phyloP scores from a whole-genome alignment of 2,888 invertebrate genomes.

The Parochlus steinenii region DNA sequence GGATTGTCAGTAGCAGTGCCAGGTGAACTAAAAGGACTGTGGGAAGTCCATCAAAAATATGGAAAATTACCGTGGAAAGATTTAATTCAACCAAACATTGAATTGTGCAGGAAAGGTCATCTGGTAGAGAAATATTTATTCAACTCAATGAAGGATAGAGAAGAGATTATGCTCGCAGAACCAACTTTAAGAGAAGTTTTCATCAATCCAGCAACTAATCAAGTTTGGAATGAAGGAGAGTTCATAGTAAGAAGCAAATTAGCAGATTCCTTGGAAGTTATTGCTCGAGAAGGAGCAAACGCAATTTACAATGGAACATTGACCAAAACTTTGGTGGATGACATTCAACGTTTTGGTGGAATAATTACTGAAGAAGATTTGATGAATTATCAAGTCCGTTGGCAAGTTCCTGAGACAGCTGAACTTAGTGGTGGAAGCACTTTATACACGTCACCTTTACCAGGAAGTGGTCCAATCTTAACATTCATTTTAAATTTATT shows the following conservation, averaged over 20 bases:
- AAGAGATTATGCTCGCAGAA: constrained; percentile 37
- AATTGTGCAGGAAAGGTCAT: constrained; percentile 56
- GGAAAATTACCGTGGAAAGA: constrained; percentile 63
- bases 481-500: constrained; percentile 70
- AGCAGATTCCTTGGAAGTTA: constrained; percentile 49
- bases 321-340: constrained; percentile 24
- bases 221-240: constrained; percentile 45
- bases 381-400: constrained; percentile 40
- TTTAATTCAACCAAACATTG: constrained; percentile 61
- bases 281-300: constrained; percentile 49
- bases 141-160: constrained; percentile 34
- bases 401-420: constrained; percentile 45
- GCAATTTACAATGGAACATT: constrained; percentile 62
- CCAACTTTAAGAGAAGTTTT: constrained; percentile 40
- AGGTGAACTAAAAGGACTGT: constrained; percentile 74
- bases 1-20: constrained; percentile 63
- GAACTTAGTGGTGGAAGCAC: constrained; percentile 42
- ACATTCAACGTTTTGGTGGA: constrained; percentile 51
- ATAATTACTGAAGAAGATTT: constrained; percentile 67
- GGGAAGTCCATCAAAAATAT: constrained; percentile 53
- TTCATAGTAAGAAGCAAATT: constrained; percentile 43
- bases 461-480: constrained; percentile 71
- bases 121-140: constrained; percentile 49
- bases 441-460: constrained; percentile 61
- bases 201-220: constrained; percentile 42